These are phyloP conservation scores for Chorisops tibialis DNA, from an alignment of 2,888 invertebrate species.

Conservation along the genomic window DNA sequence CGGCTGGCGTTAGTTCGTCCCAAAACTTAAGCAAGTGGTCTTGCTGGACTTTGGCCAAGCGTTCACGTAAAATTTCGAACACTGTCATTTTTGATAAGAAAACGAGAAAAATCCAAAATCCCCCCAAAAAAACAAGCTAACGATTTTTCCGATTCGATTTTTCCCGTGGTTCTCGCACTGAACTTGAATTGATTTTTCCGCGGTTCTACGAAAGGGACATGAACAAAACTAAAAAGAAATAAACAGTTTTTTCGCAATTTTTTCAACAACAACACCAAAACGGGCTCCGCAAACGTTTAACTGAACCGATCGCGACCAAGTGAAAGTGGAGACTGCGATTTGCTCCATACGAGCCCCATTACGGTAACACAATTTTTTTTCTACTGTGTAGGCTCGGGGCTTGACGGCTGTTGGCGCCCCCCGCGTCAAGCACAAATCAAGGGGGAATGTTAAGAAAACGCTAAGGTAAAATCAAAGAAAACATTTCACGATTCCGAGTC, in stretches of 20 bases:
- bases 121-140: no score
- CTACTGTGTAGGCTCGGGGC: background rate
- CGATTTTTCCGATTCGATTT: background rate
- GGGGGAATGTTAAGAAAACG: background rate
- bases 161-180: background rate
- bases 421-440: background rate
- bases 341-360: conserved; percentile 23
- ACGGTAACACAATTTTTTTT: conserved; percentile 4
- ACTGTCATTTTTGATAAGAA: conserved; percentile 58
- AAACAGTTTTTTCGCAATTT: background rate
- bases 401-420: conserved; percentile 6
- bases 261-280: no score
- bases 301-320: conserved; percentile 33
- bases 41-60: conserved; percentile 65
- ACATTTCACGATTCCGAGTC: background rate
- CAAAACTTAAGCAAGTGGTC: conserved; percentile 80
- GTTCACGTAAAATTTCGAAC: conserved; percentile 55
- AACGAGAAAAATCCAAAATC: background rate
- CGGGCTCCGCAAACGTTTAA: background rate
- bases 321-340: conserved; percentile 36
- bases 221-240: background rate
- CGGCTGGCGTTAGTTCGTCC: conserved; percentile 64
- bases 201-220: background rate
- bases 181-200: background rate
- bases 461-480: background rate